Evolutionary conservation across 30 jellyfish, hydroid and myxozoan species (phyloP).

Genomic region (Aurelia aurita): DNA sequence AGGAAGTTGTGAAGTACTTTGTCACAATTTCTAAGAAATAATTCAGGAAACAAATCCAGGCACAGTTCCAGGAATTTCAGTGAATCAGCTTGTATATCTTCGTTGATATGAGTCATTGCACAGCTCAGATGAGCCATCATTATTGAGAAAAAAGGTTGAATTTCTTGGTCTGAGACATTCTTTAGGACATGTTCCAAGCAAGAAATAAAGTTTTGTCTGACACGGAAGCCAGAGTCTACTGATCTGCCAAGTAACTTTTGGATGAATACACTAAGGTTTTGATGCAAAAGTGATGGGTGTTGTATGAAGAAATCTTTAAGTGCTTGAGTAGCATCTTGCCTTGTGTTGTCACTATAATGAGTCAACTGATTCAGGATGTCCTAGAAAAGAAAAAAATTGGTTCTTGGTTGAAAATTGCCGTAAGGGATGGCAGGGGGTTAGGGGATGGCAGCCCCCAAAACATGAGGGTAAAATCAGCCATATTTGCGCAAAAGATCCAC

Average conservation of each 20-base stretch:
- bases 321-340: slow-evolving; percentile 82
- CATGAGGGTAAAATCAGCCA: too few relatives aligned
- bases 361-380: slow-evolving; percentile 75
- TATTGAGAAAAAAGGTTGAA: slow-evolving; percentile 78
- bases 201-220: slow-evolving; percentile 46
- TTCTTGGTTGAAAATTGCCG: background rate
- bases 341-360: slow-evolving; percentile 81
- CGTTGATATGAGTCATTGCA: slow-evolving; percentile 96
- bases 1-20: slow-evolving; percentile 74
- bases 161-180: slow-evolving; percentile 46
- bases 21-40: slow-evolving; percentile 55
- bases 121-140: slow-evolving; percentile 90
- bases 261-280: slow-evolving; percentile 69
- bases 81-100: slow-evolving; percentile 83
- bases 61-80: slow-evolving; percentile 57
- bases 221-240: slow-evolving; percentile 68
- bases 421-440: too few relatives aligned
- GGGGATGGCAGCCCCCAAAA: too few relatives aligned
- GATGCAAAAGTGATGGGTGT: slow-evolving; percentile 73
- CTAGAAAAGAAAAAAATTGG: slow-evolving; percentile 39
- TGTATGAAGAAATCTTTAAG: slow-evolving; percentile 72
- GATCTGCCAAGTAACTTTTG: slow-evolving; percentile 77
- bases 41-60: slow-evolving; percentile 54
- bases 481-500: too few relatives aligned
- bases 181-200: slow-evolving; percentile 69